A percentile compares a stretch with the other conserved stretches of the same genome.
Evolutionary conservation across 2,113 vertebrate species (phyloP).

Genomic region (Ailuropoda melanoleuca): DNA sequence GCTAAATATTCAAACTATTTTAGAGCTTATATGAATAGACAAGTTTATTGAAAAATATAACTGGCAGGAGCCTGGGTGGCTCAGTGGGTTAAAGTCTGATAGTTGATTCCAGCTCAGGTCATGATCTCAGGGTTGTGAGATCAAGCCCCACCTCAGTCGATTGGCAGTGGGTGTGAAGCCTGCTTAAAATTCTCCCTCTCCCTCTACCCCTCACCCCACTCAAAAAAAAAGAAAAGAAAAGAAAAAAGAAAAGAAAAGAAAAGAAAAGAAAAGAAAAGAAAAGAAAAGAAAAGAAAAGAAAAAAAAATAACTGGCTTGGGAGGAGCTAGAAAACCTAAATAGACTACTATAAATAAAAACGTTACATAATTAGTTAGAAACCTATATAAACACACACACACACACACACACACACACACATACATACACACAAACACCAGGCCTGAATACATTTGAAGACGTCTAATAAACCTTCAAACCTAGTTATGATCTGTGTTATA

Average conservation of each 20-base stretch:
- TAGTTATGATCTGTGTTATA: neutral
- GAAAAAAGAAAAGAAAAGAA: too few relatives aligned
- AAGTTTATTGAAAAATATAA: neutral
- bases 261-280: too few relatives aligned
- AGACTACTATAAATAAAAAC: neutral
- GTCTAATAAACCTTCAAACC: neutral
- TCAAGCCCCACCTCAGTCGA: neutral
- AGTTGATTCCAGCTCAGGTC: neutral
- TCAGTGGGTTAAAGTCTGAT: neutral
- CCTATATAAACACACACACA: neutral
- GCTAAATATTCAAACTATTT: slow-evolving; percentile 17
- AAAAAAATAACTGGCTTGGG: neutral
- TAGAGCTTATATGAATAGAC: neutral
- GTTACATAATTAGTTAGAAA: neutral
- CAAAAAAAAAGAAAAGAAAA: neutral
- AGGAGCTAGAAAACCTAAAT: neutral
- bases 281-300: too few relatives aligned
- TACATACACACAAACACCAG: neutral
- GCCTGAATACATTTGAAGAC: neutral
- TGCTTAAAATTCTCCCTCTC: neutral
- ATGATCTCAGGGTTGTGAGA: neutral
- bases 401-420: neutral
- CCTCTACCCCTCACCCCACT: neutral
- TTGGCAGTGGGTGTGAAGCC: neutral
- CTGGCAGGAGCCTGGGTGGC: neutral